phyloP scores from a whole-genome alignment of 2,113 vertebrate species.

The Brachyhypopomus occidentalis region DNA sequence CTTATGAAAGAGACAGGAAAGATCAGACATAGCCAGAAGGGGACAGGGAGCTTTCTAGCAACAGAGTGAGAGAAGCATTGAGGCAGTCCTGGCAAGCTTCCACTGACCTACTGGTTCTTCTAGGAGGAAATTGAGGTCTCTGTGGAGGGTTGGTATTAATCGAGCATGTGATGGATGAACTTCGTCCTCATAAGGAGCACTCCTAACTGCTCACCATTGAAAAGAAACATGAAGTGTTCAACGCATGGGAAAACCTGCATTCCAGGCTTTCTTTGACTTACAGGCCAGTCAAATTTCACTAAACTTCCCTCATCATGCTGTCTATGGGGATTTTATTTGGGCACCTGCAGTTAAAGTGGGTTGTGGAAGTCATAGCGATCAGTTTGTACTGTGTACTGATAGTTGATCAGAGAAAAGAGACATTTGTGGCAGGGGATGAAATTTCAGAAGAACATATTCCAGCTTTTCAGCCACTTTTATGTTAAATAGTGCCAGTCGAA shows the following conservation, averaged over 20 bases:
- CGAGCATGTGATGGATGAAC: neutral
- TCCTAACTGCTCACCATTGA: neutral
- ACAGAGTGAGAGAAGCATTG: neutral
- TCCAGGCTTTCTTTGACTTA: neutral
- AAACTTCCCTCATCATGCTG: too few relatives aligned
- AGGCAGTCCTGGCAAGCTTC: slow-evolving; percentile 60
- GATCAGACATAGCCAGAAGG: neutral
- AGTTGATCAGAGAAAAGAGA: too few relatives aligned
- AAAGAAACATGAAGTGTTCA: neutral
- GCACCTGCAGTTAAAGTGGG: too few relatives aligned
- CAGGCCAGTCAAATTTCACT: neutral
- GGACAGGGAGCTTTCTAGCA: neutral
- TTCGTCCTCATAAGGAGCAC: neutral
- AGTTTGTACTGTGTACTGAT: too few relatives aligned
- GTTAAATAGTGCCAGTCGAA: too few relatives aligned
- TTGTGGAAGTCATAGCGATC: too few relatives aligned
- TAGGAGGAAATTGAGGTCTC: slow-evolving; percentile 65
- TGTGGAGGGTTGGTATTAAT: slow-evolving; percentile 48
- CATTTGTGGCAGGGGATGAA: too few relatives aligned
- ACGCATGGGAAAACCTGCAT: neutral
- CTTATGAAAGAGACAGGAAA: neutral
- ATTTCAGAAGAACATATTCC: too few relatives aligned
- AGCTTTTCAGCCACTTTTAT: too few relatives aligned
- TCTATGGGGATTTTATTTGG: too few relatives aligned
- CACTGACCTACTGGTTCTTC: slow-evolving; percentile 59